A percentile compares a stretch with the other conserved stretches of the same genome.
Conservation (phyloP, 1,140 invertebrate species). For the Calliopsis andreniformis region DNA sequence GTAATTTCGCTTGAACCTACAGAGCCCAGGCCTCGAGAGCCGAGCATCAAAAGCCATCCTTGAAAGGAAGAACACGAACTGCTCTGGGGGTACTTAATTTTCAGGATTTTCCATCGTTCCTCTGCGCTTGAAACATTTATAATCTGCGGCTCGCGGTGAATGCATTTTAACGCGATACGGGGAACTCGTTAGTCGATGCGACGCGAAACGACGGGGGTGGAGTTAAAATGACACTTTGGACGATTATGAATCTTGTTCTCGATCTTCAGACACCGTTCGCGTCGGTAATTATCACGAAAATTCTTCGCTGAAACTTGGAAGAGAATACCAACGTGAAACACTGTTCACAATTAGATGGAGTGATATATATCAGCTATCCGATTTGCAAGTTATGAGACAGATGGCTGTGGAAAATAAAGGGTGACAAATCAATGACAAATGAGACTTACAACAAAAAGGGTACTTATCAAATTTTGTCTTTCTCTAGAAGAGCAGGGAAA, state of each 20-base stretch:
- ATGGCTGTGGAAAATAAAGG: no score
- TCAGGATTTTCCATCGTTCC: conserved; percentile 30
- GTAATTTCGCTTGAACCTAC: conserved; percentile 57
- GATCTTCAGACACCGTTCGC: not conserved
- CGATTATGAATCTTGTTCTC: not conserved
- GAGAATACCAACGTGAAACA: no score
- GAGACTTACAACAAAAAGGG: no score
- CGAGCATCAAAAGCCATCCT: conserved; percentile 48
- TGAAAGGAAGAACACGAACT: conserved; percentile 28
- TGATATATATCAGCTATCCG: no score
- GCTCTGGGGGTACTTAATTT: conserved; percentile 37
- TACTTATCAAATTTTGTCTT: no score
- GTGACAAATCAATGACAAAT: no score
- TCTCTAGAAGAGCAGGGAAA: no score
- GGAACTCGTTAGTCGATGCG: not conserved
- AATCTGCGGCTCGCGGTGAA: conserved; percentile 12
- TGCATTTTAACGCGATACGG: conserved; percentile 13
- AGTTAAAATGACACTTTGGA: not conserved
- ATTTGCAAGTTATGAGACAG: no score
- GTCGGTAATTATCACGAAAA: not conserved
- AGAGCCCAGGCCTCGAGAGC: conserved; percentile 17
- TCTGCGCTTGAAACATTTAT: conserved; percentile 13
- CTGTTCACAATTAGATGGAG: no score
- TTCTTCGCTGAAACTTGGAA: no score
- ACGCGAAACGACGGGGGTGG: no score